Evolutionary conservation across 2,888 invertebrate genomes (phyloP).

Genomic region (Alentia gelatinosa): DNA sequence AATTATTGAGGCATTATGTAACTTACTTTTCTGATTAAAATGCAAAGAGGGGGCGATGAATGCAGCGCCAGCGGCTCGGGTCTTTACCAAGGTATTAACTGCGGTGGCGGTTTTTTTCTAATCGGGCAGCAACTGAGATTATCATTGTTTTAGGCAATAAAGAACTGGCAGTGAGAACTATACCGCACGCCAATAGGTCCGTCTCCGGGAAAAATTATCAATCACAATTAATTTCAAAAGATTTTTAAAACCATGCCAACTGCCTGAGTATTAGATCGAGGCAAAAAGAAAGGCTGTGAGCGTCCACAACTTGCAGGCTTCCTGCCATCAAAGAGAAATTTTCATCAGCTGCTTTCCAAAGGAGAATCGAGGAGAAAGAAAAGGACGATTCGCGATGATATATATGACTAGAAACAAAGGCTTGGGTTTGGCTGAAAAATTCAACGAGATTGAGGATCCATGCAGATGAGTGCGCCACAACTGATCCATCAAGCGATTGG

Average conservation of each 20-base stretch:
- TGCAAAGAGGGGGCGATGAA: constrained; percentile 9
- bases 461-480: neutral
- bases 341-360: constrained; percentile 25
- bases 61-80: constrained; percentile 20
- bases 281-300: neutral
- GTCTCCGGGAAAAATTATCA: constrained; percentile 39
- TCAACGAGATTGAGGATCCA: constrained; percentile 21
- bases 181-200: neutral
- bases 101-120: neutral
- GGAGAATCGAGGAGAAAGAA: neutral
- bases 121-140: neutral
- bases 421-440: neutral
- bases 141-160: constrained; percentile 25
- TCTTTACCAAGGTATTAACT: constrained; percentile 12
- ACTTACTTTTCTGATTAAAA: constrained; percentile 52
- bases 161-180: neutral
- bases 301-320: neutral
- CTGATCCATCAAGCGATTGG: neutral
- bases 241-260: constrained; percentile 19
- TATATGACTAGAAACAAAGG: constrained; percentile 14
- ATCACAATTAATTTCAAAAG: constrained; percentile 35
- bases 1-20: constrained; percentile 53
- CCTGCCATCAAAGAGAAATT: neutral
- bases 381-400: neutral
- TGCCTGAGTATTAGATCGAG: neutral